Conservation (phyloP, 2,797 vertebrate species). For the Sebastiscus tertius region DNA sequence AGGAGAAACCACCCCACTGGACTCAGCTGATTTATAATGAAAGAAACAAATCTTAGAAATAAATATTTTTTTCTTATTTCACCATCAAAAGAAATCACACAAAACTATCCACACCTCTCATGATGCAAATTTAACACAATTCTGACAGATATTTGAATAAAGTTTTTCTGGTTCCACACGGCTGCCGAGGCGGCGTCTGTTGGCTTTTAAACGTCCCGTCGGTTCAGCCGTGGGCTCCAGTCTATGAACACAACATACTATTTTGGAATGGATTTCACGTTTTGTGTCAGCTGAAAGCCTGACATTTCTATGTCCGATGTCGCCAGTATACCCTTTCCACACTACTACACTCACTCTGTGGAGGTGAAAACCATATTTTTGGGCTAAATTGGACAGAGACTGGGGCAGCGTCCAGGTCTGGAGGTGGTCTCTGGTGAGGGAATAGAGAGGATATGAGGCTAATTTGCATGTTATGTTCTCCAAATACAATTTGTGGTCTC, state of each 20-base stretch:
- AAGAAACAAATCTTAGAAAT: background rate
- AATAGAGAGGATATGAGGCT: background rate
- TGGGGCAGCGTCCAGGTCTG: slow-evolving; percentile 22
- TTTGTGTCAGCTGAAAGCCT: background rate
- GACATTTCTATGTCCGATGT: background rate
- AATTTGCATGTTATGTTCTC: slow-evolving; percentile 40
- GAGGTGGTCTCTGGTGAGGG: slow-evolving; percentile 13
- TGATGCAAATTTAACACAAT: too few species aligned
- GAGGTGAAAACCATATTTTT: background rate
- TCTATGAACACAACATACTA: background rate
- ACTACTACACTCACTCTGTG: background rate
- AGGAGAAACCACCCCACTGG: background rate
- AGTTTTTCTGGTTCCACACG: background rate
- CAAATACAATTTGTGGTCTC: slow-evolving; percentile 40
- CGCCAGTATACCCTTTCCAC: background rate
- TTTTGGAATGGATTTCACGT: background rate
- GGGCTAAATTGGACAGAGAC: slow-evolving; percentile 23
- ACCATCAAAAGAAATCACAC: too few species aligned
- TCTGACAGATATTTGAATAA: too few species aligned
- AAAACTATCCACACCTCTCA: too few species aligned
- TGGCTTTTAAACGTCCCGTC: background rate
- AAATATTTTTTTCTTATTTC: too few species aligned
- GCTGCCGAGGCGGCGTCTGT: background rate
- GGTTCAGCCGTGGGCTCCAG: background rate
- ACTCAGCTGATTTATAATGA: background rate